Base-by-base conservation (phyloP, 2,888 invertebrate genomes). In the Torymus auratus region DNA sequence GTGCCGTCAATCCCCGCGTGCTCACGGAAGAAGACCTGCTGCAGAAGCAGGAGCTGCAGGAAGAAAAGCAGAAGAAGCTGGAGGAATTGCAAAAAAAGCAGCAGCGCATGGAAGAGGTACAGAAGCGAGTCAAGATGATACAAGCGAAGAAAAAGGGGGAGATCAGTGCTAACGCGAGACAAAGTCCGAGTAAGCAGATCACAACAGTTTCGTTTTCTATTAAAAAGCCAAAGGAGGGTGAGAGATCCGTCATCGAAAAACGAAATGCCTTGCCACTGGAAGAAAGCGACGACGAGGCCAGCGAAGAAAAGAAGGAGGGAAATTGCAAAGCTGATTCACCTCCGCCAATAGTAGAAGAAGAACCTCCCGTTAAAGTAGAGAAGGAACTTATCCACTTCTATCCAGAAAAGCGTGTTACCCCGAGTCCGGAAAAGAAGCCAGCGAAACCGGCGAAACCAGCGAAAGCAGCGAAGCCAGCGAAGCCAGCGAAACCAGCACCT, bases 121-220 rank as follows among this genome's bases (percentile, higher is more conserved):
- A 91, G 28, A 89, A 88, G 76, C 85, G 89, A 69, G 89, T 88
- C 2, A 91, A 88, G 78, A 89, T 88, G 90, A 89, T 89, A 80
- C 89, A 90, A 80, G 90, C 88, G 14, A 91, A 91, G 67, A 91
- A 91, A 81, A 90, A 90, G 50, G 82, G 86, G 5, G 88, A 90
- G 20, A 80, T 87, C 70, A 82, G 90, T 88, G 2, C 89, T 69
- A 82, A 90, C 87, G 2, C 89, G 85, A 80, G 89, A 75, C 89
- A 89, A 23, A 65, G 73, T 28, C 79, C 80, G 4, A 77, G 74
- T 2, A 89, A 88, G 67, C 89, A 88, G 76, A 85, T 91, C 20
- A 90, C 89, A 0, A 91, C 96, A 0, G 96, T 97, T 0, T 95
- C 96, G 80, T 97, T 97, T 89, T 97, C 96, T 0, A 96, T 97